These are phyloP conservation scores for Leucophora obtusa DNA, from an alignment of 2,888 invertebrate genomes.

Conservation along the genomic window DNA sequence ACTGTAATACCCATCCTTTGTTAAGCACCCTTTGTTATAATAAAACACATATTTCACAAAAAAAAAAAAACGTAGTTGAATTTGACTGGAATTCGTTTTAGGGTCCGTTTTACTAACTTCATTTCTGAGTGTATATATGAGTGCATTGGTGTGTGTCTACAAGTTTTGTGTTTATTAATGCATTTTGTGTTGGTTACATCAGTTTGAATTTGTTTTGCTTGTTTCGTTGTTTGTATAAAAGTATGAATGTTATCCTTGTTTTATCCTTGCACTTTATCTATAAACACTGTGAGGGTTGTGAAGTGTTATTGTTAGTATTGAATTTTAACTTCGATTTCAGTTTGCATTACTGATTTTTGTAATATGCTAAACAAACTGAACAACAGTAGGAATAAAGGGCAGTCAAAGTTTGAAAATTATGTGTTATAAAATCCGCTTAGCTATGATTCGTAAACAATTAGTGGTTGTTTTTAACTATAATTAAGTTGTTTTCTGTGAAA, in stretches of 20 bases:
- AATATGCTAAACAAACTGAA: slow-evolving; percentile 31
- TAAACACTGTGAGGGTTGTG: slow-evolving; percentile 23
- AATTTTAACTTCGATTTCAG: slow-evolving; percentile 53
- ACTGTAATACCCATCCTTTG: no score
- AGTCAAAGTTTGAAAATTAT: no score
- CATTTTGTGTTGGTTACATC: slow-evolving; percentile 32
- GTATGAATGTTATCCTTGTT: slow-evolving; percentile 39
- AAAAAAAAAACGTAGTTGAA: no score
- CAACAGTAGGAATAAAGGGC: slow-evolving; percentile 16
- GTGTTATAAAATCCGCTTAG: no score
- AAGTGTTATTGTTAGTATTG: slow-evolving; percentile 49
- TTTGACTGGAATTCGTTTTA: no score
- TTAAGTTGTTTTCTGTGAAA: no score
- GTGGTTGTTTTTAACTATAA: no score
- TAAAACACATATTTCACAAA: no score
- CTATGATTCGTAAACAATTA: no score
- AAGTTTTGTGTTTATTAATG: slow-evolving; percentile 34
- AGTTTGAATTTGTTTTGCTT: neutral
- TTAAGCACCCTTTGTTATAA: no score
- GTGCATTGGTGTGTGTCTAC: slow-evolving; percentile 14
- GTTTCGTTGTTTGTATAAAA: slow-evolving; percentile 12
- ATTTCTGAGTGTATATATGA: neutral
- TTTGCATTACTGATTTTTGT: slow-evolving; percentile 44
- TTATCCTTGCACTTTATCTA: slow-evolving; percentile 51
- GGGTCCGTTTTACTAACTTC: no score